These are phyloP conservation scores for Hylaeus volcanicus DNA, from an alignment of 1,140 invertebrate genomes.

Conservation along the genomic window DNA sequence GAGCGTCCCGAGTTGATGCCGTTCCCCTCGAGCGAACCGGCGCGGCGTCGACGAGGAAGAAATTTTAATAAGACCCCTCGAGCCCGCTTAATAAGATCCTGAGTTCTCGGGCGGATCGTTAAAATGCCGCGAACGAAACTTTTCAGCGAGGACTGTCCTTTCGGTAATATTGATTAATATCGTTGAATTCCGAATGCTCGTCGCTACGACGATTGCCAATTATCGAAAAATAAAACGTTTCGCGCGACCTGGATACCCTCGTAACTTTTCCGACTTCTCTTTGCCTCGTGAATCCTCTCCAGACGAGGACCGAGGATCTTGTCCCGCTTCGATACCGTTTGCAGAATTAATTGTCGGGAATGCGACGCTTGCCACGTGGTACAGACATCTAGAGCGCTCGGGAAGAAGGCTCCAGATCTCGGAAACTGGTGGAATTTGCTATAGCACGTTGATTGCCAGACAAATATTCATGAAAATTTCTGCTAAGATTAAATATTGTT, in stretches of 20 bases:
- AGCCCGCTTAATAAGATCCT: conserved; percentile 56
- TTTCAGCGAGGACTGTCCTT: conserved; percentile 20
- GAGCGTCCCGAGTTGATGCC: conserved; percentile 9
- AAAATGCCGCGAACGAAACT: conserved; percentile 52
- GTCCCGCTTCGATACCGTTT: too few relatives aligned
- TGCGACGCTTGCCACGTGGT: too few relatives aligned
- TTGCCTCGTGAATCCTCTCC: neutral
- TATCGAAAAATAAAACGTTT: conserved; percentile 29
- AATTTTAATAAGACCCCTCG: conserved; percentile 62
- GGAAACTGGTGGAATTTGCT: too few relatives aligned
- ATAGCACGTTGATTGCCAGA: too few relatives aligned
- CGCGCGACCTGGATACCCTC: neutral
- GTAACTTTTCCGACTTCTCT: neutral
- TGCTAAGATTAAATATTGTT: too few relatives aligned
- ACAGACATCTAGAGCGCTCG: too few relatives aligned
- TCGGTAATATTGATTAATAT: conserved; percentile 23
- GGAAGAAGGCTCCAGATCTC: too few relatives aligned
- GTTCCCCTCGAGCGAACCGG: neutral
- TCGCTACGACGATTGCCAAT: conserved; percentile 20
- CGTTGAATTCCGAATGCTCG: conserved; percentile 16
- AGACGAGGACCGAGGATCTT: neutral
- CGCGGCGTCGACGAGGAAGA: conserved; percentile 28
- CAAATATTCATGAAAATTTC: too few relatives aligned
- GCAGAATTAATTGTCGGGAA: too few relatives aligned
- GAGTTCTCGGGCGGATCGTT: conserved; percentile 50